Conservation (phyloP, 2,888 invertebrate species). For the Drosophila testacea region DNA sequence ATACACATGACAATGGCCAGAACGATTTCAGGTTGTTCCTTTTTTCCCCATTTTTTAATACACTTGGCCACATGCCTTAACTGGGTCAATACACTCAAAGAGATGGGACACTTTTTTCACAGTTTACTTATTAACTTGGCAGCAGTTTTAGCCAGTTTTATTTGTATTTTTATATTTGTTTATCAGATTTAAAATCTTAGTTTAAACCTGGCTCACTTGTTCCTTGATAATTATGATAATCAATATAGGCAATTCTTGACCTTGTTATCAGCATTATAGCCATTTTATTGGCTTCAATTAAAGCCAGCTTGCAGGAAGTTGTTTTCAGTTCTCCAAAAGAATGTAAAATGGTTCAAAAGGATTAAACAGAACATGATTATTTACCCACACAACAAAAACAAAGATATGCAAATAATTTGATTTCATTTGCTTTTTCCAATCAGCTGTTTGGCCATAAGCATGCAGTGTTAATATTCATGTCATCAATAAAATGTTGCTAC, state of each 20-base stretch:
- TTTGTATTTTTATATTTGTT: neutral
- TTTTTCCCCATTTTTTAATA: no score
- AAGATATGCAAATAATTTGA: conserved; percentile 1
- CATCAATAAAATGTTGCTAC: neutral
- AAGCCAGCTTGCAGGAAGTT: neutral
- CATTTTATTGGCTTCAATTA: neutral
- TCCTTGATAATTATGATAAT: no score
- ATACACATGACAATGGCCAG: neutral
- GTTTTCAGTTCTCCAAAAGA: no score
- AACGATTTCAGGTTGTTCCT: neutral
- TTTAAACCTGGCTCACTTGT: no score
- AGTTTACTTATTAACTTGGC: neutral
- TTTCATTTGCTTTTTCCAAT: neutral
- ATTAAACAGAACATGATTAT: conserved; percentile 1
- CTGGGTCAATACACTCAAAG: conserved; percentile 12
- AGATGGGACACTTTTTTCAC: neutral
- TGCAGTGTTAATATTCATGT: neutral
- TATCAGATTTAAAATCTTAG: no score
- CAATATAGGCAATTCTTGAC: neutral
- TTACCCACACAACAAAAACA: conserved; percentile 2
- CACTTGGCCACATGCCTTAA: neutral
- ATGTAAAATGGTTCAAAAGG: neutral
- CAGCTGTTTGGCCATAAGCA: conserved; percentile 12
- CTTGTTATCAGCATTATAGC: neutral
- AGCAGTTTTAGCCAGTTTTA: conserved; percentile 1